Percentiles rank a stretch among this genome's conserved stretches.
Conservation (phyloP, 2,113 vertebrate genomes). For the Amphiprion ocellaris region DNA sequence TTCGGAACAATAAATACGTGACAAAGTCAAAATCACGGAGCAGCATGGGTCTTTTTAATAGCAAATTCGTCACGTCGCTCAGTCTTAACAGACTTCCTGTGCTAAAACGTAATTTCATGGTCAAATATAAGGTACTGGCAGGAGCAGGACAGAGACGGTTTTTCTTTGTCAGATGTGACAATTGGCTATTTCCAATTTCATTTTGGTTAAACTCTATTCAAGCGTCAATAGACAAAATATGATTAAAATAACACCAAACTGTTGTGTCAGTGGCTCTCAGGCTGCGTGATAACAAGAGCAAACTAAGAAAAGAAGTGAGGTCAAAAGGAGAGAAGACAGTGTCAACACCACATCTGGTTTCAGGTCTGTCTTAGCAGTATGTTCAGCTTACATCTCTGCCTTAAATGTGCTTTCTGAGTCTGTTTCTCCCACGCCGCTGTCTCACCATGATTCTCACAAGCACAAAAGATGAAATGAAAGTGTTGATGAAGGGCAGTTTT, state of each 20-base stretch:
- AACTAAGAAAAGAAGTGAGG: conserved; percentile 23
- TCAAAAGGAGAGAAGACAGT: conserved; percentile 19
- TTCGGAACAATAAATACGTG: background rate
- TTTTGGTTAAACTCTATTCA: fast-evolving
- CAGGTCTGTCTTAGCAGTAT: conserved; percentile 15
- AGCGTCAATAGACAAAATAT: no score
- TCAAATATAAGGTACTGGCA: no score
- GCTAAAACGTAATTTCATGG: no score
- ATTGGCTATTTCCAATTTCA: background rate
- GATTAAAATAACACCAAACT: background rate
- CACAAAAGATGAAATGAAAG: conserved; percentile 5
- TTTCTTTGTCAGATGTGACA: background rate
- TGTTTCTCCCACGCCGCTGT: background rate
- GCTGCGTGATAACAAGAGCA: conserved; percentile 10
- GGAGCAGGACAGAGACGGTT: no score
- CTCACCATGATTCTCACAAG: conserved; percentile 32
- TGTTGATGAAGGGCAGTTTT: conserved; percentile 65
- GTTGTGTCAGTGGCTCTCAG: background rate
- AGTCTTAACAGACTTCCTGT: no score
- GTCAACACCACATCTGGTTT: conserved; percentile 59
- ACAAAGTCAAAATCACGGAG: conserved; percentile 13
- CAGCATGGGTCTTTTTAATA: background rate
- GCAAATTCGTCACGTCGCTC: no score
- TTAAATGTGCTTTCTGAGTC: conserved; percentile 23
- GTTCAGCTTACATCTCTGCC: conserved; percentile 45